Percentiles rank a stretch among this genome's conserved stretches.
These are phyloP conservation scores for Belonocnema kinseyi DNA, from an alignment of 1,140 invertebrate species.

Conservation along the genomic window DNA sequence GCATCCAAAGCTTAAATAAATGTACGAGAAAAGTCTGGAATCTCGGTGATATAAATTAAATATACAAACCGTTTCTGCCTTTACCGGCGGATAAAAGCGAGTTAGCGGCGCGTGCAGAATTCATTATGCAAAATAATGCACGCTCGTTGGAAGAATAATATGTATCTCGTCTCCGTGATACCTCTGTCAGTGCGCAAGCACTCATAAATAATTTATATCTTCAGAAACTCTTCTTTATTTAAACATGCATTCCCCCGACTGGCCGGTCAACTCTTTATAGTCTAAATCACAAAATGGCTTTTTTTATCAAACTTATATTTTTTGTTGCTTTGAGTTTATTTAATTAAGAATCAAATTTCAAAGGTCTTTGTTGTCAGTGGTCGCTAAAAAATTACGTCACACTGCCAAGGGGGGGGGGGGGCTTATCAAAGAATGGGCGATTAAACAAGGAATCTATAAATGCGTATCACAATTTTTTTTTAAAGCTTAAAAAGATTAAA, in stretches of 20 bases:
- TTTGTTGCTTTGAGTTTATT: neutral
- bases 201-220: conserved; percentile 61
- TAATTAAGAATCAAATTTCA: no score
- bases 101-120: conserved; percentile 43
- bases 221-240: conserved; percentile 18
- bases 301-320: neutral
- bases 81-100: conserved; percentile 15
- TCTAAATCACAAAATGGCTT: neutral
- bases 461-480: no score
- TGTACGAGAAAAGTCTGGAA: neutral
- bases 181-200: conserved; percentile 34
- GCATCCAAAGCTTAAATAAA: neutral
- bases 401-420: no score
- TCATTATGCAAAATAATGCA: conserved; percentile 62
- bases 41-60: conserved; percentile 1
- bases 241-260: neutral
- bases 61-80: conserved; percentile 7
- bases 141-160: conserved; percentile 58
- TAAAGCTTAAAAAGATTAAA: no score
- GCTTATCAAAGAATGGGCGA: no score
- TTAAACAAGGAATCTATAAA: no score
- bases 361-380: no score
- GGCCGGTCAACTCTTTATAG: neutral
- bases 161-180: conserved; percentile 54
- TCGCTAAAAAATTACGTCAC: no score